A percentile compares a stretch with the other conserved stretches of the same genome.
These are phyloP conservation scores for Actinia tenebrosa DNA, from an alignment of 64 coral and sea anemone species.

Conservation along the genomic window DNA sequence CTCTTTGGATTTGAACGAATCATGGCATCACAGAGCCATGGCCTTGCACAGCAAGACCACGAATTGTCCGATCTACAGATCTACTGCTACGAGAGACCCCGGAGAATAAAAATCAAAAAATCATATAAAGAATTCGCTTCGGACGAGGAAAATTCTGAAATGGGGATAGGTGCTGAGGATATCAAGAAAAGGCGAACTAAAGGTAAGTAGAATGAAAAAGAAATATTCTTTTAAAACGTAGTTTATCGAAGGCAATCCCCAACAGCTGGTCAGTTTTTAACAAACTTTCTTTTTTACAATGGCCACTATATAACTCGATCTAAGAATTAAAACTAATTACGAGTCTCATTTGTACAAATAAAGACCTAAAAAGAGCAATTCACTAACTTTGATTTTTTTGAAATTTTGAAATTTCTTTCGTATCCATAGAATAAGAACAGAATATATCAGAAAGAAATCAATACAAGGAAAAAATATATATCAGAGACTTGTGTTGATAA, in stretches of 20 bases:
- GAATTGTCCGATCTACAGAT: slow-evolving; percentile 15
- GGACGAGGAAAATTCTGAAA: slow-evolving; percentile 13
- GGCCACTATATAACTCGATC: not conserved
- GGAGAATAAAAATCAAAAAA: slow-evolving; percentile 8
- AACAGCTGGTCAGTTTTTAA: not conserved
- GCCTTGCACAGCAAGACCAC: not conserved
- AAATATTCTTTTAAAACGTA: not conserved
- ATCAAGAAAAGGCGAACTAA: not conserved
- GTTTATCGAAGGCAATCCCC: not conserved
- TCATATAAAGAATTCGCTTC: slow-evolving; percentile 11
- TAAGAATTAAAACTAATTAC: not conserved
- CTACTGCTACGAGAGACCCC: slow-evolving; percentile 16
- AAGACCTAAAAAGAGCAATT: slow-evolving; percentile 2
- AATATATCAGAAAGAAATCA: not conserved
- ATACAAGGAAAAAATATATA: too few species aligned
- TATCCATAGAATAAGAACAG: not conserved
- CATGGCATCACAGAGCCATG: not conserved
- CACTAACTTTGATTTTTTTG: not conserved
- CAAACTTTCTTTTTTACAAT: not conserved
- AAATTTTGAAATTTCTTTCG: not conserved
- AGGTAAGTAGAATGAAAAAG: not conserved
- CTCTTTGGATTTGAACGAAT: not conserved
- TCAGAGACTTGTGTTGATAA: too few species aligned
- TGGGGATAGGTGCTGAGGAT: not conserved
- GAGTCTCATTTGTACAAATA: slow-evolving; percentile 2